Evolutionary conservation across 2,888 invertebrate genomes (phyloP).

Genomic region (Romanomermis culicivorax): DNA sequence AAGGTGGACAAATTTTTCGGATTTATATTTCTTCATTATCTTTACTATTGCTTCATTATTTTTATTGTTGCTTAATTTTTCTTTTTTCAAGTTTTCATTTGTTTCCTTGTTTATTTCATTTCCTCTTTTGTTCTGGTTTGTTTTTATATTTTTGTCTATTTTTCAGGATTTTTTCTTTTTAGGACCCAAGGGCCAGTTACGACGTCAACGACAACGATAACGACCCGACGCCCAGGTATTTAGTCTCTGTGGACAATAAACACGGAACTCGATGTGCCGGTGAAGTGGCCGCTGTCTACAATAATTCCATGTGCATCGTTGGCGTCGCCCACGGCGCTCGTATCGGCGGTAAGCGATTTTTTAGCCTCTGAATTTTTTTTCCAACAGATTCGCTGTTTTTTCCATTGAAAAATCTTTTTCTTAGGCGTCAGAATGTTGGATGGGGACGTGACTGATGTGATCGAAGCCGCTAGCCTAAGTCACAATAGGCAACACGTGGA

Average conservation of each 20-base stretch:
- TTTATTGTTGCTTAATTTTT: neutral
- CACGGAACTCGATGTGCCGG: slow-evolving; percentile 73
- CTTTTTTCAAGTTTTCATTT: too few species aligned
- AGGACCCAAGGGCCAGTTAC: slow-evolving; percentile 86
- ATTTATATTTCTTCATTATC: too few species aligned
- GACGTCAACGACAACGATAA: slow-evolving; percentile 88
- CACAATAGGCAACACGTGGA: slow-evolving; percentile 89
- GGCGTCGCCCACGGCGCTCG: slow-evolving; percentile 86
- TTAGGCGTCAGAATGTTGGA: slow-evolving; percentile 95
- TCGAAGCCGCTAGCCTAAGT: slow-evolving; percentile 75
- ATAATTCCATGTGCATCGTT: slow-evolving; percentile 78
- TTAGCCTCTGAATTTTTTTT: too few species aligned
- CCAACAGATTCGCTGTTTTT: too few species aligned
- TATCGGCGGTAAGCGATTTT: slow-evolving; percentile 51
- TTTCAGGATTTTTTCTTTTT: too few species aligned
- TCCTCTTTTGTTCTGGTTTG: too few species aligned
- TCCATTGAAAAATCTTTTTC: too few species aligned
- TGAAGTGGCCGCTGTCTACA: slow-evolving; percentile 87
- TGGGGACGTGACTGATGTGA: slow-evolving; percentile 93
- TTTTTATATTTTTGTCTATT: too few species aligned
- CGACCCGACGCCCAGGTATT: slow-evolving; percentile 91
- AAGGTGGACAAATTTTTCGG: too few species aligned
- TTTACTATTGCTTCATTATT: too few species aligned
- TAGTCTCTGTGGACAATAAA: slow-evolving; percentile 77
- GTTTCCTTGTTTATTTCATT: too few species aligned